Base-by-base conservation (phyloP, 2,113 vertebrate genomes). In the Suncus etruscus region DNA sequence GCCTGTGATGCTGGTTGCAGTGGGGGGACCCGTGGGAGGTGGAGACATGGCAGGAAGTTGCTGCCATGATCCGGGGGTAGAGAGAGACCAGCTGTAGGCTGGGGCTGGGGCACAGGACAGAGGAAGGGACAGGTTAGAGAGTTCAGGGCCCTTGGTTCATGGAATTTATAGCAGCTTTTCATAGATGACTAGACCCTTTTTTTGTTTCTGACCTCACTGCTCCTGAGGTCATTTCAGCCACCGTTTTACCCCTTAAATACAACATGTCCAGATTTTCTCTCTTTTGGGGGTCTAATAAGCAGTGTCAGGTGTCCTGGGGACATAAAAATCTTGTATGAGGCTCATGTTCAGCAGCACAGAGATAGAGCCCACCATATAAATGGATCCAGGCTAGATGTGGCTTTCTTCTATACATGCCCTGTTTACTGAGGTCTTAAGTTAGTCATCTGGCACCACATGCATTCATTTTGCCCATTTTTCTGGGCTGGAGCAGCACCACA, bases 221-320 rank as follows among this genome's bases (percentile, higher is more conserved):
- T 29, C 31, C 0, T 76, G 15, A 77, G 63, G 73, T 63, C 48
- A 0, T 1, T 29, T 22, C 22, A 45, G 27, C 20, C 29, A 45
- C 74, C 47, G 18, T 61, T 16, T 61, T 20, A 22, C 58, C 18
- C 39, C 39, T 39, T 39, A 3, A 3, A 25, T 24, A 45, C 27
- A 5, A 4, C 22, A 22, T 6, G 14, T 0, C 2, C 11, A 0
- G 1, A 48, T 1, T 51, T 32, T 6, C 7, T 8, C 4, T 20
- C 61, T 15, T 7, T 47, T 16, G 32, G 76, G 2, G 1, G 70
- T 61, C 51, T 20, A 20, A 16, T 61, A 61, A 61, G 18, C 58
- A 20, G 58, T 61, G 16, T 61, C 58, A 61, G 58, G 58, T 5
- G 58, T 61, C 16, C 58, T 61, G 58, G 58, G 58, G 58, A 58